Evolutionary conservation across 2,113 vertebrate species (phyloP), one percentile per base, ranked within the genome.

Genomic region (Poeciliopsis turrubarensis): DNA sequence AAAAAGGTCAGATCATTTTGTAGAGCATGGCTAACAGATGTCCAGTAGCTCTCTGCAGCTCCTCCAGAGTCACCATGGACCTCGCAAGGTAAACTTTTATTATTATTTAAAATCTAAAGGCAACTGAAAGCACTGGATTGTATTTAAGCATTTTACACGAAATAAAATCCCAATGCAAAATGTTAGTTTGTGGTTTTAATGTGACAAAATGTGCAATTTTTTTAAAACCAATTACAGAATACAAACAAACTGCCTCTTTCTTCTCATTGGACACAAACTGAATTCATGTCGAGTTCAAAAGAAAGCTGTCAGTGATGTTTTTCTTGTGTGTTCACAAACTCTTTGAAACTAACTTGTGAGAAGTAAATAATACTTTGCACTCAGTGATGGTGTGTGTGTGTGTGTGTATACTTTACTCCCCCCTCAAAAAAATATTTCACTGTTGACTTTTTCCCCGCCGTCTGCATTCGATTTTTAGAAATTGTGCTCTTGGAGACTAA

Each of bases 361-460:
- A 90, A 90, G 80, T 91, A 91, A 91, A 93, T 83, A 91, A 93
- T 83, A 90, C 79, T 89, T 92, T 92, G 83, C 90, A 94, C 89
- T 87, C 15, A 30, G 31, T 47, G 34, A 57, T 60, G 69, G 72
- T 78, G 68, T 87, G 47, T 73, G 65, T 29, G n/a, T 84, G 76
- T 83, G 0, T 19, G 17, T 47, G 44, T 47, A 47, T 77, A 32
- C 68, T 81, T 86, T 86, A 57, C 51, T 47, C 17, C 44, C 14
- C 4, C 14, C 1, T 19, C 5, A 73, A 30, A 83, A 44, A 72
- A 70, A 60, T 3, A 66, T 71, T 82, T 68, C 12, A 60, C 51
- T 64, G 51, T 73, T 66, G 31, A 68, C 76, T 77, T 66, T 41
- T 73, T 68, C 30, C 34, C 70, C 66, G 29, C 47, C 22, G 17